These are phyloP conservation scores for Incurvaria masculella DNA, from an alignment of 2,888 invertebrate species.

Conservation along the genomic window DNA sequence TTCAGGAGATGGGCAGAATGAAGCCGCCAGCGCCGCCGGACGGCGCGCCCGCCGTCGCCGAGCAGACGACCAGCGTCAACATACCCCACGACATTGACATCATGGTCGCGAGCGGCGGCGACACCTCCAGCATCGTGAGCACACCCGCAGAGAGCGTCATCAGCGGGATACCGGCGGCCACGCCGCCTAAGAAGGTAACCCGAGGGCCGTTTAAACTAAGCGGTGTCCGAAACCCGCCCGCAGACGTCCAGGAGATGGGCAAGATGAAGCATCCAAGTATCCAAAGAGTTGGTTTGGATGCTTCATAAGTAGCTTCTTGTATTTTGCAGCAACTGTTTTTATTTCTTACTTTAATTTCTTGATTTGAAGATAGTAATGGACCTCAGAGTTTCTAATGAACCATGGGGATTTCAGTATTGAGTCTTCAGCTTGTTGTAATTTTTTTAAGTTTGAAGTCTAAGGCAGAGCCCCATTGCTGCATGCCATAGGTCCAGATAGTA, in stretches of 20 bases:
- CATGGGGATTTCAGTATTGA: too few species aligned
- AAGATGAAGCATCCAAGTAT: too few species aligned
- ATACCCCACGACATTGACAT: constrained; percentile 20
- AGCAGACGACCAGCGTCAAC: constrained; percentile 10
- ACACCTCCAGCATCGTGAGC: constrained; percentile 20
- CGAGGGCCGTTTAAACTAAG: too few species aligned
- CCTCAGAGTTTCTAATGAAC: too few species aligned
- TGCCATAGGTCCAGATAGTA: too few species aligned
- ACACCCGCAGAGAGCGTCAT: constrained; percentile 24
- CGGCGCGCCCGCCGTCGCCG: not conserved
- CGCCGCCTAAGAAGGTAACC: constrained; percentile 19
- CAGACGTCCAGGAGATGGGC: not conserved
- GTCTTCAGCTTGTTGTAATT: too few species aligned
- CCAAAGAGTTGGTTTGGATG: constrained; percentile 20
- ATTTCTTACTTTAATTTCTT: too few species aligned
- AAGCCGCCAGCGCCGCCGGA: not conserved
- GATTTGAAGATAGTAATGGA: too few species aligned
- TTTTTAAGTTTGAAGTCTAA: too few species aligned
- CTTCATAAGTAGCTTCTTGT: too few species aligned
- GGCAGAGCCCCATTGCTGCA: too few species aligned
- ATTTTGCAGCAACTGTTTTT: too few species aligned
- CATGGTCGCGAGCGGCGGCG: constrained; percentile 19
- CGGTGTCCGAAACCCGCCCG: not conserved
- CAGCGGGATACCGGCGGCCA: constrained; percentile 23
- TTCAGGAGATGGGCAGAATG: constrained; percentile 5